Percentiles rank a stretch among this genome's conserved stretches.
Conservation (phyloP, 2,797 vertebrate species). For the Picus viridis region DNA sequence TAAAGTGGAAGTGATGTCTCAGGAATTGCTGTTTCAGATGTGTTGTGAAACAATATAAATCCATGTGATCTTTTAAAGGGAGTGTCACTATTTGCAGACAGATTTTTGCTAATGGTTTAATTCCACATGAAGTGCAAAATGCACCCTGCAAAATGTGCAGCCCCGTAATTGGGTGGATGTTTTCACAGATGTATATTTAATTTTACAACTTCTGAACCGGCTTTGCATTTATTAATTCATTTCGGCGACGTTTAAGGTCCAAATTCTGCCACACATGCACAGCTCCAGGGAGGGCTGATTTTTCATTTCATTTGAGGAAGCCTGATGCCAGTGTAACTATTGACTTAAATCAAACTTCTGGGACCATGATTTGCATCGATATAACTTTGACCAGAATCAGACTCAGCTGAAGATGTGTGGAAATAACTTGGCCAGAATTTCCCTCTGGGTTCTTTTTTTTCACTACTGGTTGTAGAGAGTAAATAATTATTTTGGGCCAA, state of each 20-base stretch:
- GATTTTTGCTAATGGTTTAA: conserved; percentile 66
- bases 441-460: conserved; percentile 30
- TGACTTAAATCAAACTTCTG: conserved; percentile 59
- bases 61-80: conserved; percentile 58
- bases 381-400: conserved; percentile 37
- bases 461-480: conserved; percentile 44
- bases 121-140: conserved; percentile 60
- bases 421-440: conserved; percentile 42
- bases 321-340: conserved; percentile 62
- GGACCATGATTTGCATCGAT: conserved; percentile 43
- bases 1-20: conserved; percentile 62
- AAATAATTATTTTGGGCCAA: conserved; percentile 63
- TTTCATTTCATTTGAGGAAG: conserved; percentile 24
- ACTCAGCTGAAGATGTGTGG: conserved; percentile 42
- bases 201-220: conserved; percentile 66
- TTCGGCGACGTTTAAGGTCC: conserved; percentile 26
- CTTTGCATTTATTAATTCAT: conserved; percentile 52
- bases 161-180: conserved; percentile 58
- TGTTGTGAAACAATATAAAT: conserved; percentile 64
- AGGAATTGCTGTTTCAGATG: conserved; percentile 68
- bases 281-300: conserved; percentile 55
- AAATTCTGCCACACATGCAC: conserved; percentile 58
- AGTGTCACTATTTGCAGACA: conserved; percentile 69
- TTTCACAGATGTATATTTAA: conserved; percentile 74
- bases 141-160: conserved; percentile 46